These are phyloP conservation scores for Lytechinus pictus DNA, from an alignment of 35 echinoderm and acorn worm species.

Conservation along the genomic window DNA sequence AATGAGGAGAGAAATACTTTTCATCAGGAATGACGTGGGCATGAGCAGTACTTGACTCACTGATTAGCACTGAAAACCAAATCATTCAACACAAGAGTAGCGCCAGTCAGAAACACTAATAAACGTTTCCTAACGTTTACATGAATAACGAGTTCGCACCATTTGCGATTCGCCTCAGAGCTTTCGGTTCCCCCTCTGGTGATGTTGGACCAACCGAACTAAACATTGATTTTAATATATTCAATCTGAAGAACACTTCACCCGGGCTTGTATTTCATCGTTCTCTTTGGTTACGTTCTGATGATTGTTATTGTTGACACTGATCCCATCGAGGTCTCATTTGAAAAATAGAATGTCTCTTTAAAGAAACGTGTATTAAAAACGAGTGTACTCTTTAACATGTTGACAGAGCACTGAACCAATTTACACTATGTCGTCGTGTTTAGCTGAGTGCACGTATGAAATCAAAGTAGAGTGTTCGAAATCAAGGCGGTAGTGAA, in stretches of 20 bases:
- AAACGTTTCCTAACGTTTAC: slow-evolving; percentile 2
- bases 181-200: neutral
- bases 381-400: neutral
- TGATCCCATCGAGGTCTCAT: neutral
- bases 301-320: neutral
- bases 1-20: neutral
- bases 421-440: neutral
- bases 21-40: slow-evolving; percentile 38
- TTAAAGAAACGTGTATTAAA: neutral
- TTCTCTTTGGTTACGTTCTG: neutral
- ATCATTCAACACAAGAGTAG: slow-evolving; percentile 42
- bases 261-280: neutral
- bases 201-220: neutral
- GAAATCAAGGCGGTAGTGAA: neutral
- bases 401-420: neutral
- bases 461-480: no score
- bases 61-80: slow-evolving; percentile 35
- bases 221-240: slow-evolving; percentile 1
- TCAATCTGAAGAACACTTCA: slow-evolving; percentile 4
- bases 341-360: neutral
- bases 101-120: neutral
- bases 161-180: neutral
- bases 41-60: slow-evolving; percentile 33
- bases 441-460: neutral
- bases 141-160: slow-evolving; percentile 10